Evolutionary conservation across 2,113 vertebrate species (phyloP).

Genomic region (Silurus meridionalis): DNA sequence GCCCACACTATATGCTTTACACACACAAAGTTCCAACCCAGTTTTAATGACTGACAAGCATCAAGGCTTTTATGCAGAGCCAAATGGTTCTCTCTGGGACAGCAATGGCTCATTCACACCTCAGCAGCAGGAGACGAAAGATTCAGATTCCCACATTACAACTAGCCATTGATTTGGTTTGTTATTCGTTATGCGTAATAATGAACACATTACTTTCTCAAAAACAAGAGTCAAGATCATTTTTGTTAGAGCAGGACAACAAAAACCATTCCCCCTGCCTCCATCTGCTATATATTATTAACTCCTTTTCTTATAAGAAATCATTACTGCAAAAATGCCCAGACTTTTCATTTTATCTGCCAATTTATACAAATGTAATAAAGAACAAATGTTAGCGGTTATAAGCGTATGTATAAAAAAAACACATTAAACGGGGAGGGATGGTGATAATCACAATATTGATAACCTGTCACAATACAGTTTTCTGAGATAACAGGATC

Average conservation of each 20-base stretch:
- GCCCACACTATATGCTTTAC: constrained; percentile 11
- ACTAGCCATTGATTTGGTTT: background rate
- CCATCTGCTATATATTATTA: constrained; percentile 25
- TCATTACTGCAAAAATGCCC: constrained; percentile 9
- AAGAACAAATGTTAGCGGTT: background rate
- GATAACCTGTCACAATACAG: background rate
- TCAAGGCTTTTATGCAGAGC: constrained; percentile 3
- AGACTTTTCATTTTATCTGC: background rate
- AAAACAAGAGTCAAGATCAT: background rate
- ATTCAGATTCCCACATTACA: constrained; percentile 31
- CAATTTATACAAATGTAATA: background rate
- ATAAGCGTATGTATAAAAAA: background rate
- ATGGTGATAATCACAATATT: background rate
- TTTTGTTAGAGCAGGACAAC: constrained; percentile 2
- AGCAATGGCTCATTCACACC: constrained; percentile 35
- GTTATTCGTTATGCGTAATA: constrained; percentile 1
- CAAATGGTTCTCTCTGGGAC: constrained; percentile 29
- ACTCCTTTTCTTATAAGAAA: constrained; percentile 18
- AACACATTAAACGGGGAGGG: background rate
- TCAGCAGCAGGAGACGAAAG: background rate
- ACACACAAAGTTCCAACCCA: background rate
- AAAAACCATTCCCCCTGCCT: background rate
- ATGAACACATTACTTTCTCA: background rate
- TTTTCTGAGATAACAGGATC: background rate
- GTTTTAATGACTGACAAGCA: background rate